phyloP scores from a whole-genome alignment of 2,113 vertebrate species.

The Glaucidium brasilianum region DNA sequence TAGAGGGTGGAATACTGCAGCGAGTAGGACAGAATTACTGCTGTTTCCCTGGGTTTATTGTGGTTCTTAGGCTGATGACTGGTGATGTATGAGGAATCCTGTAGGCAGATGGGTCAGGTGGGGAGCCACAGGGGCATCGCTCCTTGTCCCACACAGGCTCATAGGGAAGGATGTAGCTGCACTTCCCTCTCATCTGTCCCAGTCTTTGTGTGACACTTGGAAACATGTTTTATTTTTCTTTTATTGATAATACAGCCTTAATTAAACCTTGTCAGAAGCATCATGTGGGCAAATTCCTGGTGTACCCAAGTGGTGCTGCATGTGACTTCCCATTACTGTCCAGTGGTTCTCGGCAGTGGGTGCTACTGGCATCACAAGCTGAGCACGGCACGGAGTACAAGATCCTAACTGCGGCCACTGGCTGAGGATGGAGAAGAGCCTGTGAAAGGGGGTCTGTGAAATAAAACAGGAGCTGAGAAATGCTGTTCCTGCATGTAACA shows the following conservation, averaged over 20 bases:
- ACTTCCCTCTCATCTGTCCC: background rate
- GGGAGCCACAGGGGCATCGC: background rate
- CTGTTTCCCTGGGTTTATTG: background rate
- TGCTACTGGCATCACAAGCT: background rate
- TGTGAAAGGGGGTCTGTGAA: background rate
- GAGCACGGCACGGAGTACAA: fast-evolving
- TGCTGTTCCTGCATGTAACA: fast-evolving
- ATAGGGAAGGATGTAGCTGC: background rate
- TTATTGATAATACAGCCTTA: background rate
- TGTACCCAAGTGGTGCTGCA: fast-evolving
- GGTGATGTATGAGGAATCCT: fast-evolving
- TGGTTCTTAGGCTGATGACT: fast-evolving
- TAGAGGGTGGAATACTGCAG: background rate
- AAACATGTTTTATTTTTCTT: fast-evolving
- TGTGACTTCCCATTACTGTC: background rate
- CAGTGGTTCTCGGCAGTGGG: fast-evolving
- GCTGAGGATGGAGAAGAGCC: background rate
- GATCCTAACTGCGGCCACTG: fast-evolving
- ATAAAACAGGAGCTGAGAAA: background rate
- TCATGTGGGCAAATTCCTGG: background rate
- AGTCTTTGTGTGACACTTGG: background rate
- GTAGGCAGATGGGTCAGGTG: background rate
- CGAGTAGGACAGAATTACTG: fast-evolving
- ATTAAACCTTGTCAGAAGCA: background rate
- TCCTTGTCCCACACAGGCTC: fast-evolving